These are phyloP conservation scores for Prochilodus magdalenae DNA, from an alignment of 2,113 vertebrate species.

Conservation along the genomic window DNA sequence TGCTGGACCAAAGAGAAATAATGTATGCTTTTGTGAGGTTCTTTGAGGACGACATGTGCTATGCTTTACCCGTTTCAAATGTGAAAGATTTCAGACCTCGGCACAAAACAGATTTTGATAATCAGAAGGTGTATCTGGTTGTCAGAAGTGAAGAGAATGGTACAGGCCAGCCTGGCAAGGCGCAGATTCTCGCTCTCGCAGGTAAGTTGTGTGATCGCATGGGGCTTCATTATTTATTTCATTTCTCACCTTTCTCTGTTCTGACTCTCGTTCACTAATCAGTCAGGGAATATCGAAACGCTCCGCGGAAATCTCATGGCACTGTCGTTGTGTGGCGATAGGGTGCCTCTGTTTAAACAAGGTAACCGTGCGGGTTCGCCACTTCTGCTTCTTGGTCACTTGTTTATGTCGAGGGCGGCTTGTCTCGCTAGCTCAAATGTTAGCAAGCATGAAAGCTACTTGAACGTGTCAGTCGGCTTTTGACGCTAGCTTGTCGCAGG, in stretches of 20 bases:
- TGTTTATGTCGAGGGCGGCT: background rate
- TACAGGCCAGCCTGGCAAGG: constrained; percentile 88
- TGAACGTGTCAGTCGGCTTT: background rate
- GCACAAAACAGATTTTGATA: constrained; percentile 91
- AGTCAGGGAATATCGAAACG: background rate
- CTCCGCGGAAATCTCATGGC: background rate
- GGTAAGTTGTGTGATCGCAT: constrained; percentile 78
- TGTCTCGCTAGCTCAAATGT: background rate
- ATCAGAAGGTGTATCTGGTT: constrained; percentile 96
- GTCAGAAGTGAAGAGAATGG: constrained; percentile 84
- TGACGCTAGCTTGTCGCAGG: background rate
- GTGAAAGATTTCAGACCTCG: constrained; percentile 91
- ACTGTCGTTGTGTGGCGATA: constrained; percentile 2
- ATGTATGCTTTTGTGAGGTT: constrained; percentile 97
- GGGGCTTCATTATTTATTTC: background rate
- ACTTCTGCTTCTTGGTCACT: background rate
- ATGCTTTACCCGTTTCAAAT: constrained; percentile 88
- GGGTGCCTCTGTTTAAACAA: background rate
- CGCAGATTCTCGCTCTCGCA: constrained; percentile 96
- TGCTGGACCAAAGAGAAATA: constrained; percentile 80
- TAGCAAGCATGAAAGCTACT: background rate
- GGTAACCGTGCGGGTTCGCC: background rate
- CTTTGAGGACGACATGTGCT: constrained; percentile 95
- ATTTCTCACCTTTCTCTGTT: background rate
- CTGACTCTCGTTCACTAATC: background rate